Evolutionary conservation across 2,888 invertebrate species (phyloP), one percentile per base, ranked within the genome.

Genomic region (Tenthredo distinguenda): DNA sequence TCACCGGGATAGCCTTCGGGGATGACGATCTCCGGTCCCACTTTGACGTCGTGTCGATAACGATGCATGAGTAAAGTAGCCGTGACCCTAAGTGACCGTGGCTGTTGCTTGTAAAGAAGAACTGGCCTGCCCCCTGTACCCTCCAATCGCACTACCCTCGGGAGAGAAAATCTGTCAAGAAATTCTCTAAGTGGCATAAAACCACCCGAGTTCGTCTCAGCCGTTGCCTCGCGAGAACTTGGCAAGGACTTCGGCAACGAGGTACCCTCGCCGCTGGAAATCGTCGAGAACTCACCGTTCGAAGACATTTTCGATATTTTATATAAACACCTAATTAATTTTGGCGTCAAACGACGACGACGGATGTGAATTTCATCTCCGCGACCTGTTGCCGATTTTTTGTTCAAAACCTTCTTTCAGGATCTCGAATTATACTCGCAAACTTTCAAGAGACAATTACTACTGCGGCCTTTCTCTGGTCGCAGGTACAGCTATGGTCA

Each of bases 1-100:
- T 92, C 87, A 94, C 94, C 94, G 88, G 94, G 93, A 90, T 94
- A 94, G 87, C 94, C 93, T 87, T 94, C 94, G 55, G 94, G 94
- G 87, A 94, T 94, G 89, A 94, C 94, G 86, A 94, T 92, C 85
- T 94, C 93, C 86, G 94, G 94, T 85, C 94, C 94, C 86, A 94
- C 94, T 90, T 94, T 94, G 88, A 94, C 93, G 87, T 94, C 94
- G 85, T 93, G 92, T 88, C 94, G 94, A 85, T 94, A 94, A 85
- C 94, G 93, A 91, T 94, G 94, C 88, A 95, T 92, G 74, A 94
- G 91, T 58, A 95, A 89, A 21, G 91, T 92, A 0, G 92, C 92
- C 26, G 92, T 92, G 85, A 92, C 92, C 84, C 92, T 89, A 72
- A 92, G 90, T 21, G 92, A 92, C 88, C 89, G 89, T 81, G 92